Evolutionary conservation across 2,113 vertebrate genomes (phyloP).

Genomic region (Craseonycteris thonglongyai): DNA sequence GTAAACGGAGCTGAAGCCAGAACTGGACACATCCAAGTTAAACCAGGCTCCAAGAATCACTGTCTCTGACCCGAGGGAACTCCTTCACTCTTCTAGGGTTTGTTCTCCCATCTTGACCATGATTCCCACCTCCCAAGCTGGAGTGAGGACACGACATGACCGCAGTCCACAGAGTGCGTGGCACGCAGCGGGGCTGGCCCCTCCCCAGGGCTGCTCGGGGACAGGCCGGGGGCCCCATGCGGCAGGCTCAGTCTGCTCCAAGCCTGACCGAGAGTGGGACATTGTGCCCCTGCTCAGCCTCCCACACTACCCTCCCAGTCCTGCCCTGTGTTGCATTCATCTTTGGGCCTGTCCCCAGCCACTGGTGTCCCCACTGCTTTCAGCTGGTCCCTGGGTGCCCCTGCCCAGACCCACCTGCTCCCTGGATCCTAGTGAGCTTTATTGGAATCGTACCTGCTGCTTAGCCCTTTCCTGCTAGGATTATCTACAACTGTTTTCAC

Average conservation of each 20-base stretch:
- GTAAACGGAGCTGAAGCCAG: not conserved
- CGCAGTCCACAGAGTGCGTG: accelerated
- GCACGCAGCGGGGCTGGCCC: not conserved
- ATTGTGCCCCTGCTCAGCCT: not conserved
- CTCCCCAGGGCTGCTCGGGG: too few species aligned
- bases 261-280: not conserved
- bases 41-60: not conserved
- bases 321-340: too few species aligned
- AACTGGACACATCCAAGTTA: not conserved
- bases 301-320: not conserved
- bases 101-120: not conserved
- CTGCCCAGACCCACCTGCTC: not conserved
- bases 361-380: too few species aligned
- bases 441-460: too few species aligned
- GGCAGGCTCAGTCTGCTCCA: not conserved
- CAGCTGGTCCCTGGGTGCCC: too few species aligned
- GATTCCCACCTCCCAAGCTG: not conserved
- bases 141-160: not conserved
- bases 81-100: not conserved
- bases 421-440: not conserved
- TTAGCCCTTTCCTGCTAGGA: not conserved
- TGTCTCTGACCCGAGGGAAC: not conserved
- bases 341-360: not conserved
- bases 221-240: too few species aligned
- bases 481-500: not conserved